Evolutionary conservation across 2,888 invertebrate species (phyloP), one percentile per base, ranked within the genome.

Genomic region (Malthinus seriepunctatus): DNA sequence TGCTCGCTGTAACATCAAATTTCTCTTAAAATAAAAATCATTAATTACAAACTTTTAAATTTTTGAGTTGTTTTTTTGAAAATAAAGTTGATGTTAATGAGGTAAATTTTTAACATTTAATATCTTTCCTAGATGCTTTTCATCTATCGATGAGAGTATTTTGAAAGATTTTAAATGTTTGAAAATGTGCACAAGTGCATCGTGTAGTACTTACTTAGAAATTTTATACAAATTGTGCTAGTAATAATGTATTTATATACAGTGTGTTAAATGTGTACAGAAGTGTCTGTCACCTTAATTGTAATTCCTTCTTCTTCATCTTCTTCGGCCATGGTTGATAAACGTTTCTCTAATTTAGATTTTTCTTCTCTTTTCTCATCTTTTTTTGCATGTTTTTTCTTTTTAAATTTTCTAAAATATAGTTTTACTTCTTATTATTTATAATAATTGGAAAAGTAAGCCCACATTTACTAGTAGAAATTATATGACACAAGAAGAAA

Each of bases 241-340:
- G 39, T 14, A 42, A 42, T 42, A 42, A 15, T 14, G n/a, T 3
- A 2, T 3, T 23, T 46, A 34, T 50, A 55, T 34, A 55, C 7
- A 46, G 55, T 55, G 60, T 62, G 35, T 47, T 65, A 65, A 51
- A 65, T 51, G 63, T 65, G 62, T 57, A 55, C 48, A 57, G 63
- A 53, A 31, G 59, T 63, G 32, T 78, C 75, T 60, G 79, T 83
- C 83, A 86, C 85, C 84, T 85, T 85, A 72, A 86, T 85, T 49
- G 82, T 83, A 61, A 85, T 82, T 58, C 85, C 84, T 68, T 89
- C 89, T 67, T 90, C 90, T 76, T 91, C 91, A 66, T 93, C 93
- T 63, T 90, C 91, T 78, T 94, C 93, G 62, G 87, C 87, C 92
- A 93, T 93, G 32, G 90, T 91, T 15, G 93, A 91, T 38, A 94